Evolutionary conservation across 2,888 invertebrate species (phyloP).

Genomic region (Nemotelus nigrinus): DNA sequence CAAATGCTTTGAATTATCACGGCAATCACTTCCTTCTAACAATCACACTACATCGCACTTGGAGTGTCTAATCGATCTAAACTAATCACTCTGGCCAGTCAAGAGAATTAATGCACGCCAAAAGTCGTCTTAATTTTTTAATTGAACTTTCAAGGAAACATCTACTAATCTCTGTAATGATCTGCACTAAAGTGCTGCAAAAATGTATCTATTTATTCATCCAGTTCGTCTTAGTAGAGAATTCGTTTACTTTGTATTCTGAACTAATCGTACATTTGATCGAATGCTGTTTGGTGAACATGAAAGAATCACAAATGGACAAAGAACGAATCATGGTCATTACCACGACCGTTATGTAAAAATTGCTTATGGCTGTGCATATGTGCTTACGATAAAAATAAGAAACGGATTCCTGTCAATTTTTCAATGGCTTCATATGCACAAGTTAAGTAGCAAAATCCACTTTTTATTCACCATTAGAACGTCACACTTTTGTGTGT

Average conservation of each 20-base stretch:
- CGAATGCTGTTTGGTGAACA: too few relatives aligned
- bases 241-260: not conserved
- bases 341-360: too few relatives aligned
- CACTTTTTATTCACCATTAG: too few relatives aligned
- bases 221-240: not conserved
- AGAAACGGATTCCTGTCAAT: too few relatives aligned
- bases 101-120: slow-evolving; percentile 18
- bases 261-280: not conserved
- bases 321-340: too few relatives aligned
- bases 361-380: too few relatives aligned
- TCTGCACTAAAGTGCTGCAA: not conserved
- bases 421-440: too few relatives aligned
- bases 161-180: not conserved
- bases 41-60: slow-evolving; percentile 25
- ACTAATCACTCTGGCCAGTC: not conserved
- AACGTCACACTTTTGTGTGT: too few relatives aligned
- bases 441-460: too few relatives aligned
- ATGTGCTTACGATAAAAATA: too few relatives aligned
- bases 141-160: not conserved
- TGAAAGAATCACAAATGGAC: too few relatives aligned
- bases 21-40: slow-evolving; percentile 13
- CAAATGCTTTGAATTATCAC: not conserved
- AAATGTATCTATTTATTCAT: not conserved
- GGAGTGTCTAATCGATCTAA: slow-evolving; percentile 22
- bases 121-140: not conserved